Base-by-base conservation (phyloP, 2,888 invertebrate species). In the Drosophila subsilvestris region DNA sequence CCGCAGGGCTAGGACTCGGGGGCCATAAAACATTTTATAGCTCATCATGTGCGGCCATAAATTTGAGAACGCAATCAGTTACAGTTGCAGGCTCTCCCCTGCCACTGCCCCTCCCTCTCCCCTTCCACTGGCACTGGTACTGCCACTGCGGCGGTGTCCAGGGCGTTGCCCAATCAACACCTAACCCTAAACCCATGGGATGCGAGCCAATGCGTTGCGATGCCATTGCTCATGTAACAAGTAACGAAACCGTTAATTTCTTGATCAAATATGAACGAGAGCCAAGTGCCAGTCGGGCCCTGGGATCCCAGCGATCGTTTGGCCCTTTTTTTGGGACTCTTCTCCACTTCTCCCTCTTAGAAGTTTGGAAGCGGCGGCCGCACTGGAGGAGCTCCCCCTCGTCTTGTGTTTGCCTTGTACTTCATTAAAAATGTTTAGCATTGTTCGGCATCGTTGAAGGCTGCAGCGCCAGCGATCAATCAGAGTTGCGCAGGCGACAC, bases 91-190 rank as follows among this genome's bases (percentile, higher is more conserved):
- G 37, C 72, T 45, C 62, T 50, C 65, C 53, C 49, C 55, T 32
- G 18, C 17, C 20, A 14, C 27, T 32, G 17, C 48, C 42, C 51
- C 55, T 32, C 18, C 17, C 20, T 17, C 27, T 32, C 18, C 48
- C 42, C 51, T 47, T 45, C 43, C 25, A 2, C n/a, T 8, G 37
- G 6, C 32, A 12, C 32, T 32, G 29, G 0, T 0, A 12, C 49
- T 43, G 37, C 37, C 20, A 7, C 17, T 14, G 37, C 8, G 42
- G 47, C 54, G 63, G 61, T 74, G 85, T 81, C 79, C 88, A 81
- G 83, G 83, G 89, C 83, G 83, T 84, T 84, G 89, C 89, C 89
- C 88, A 84, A 84, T 84, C 89, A 89, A 84, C 83, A 89, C 89
- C 89, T 81, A 63, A 68, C 55, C 63, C 85, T 48, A 63, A 22